A percentile compares a stretch with the other conserved stretches of the same genome.
Conservation (phyloP, 2,797 vertebrate genomes). For the Channallabes apus region DNA sequence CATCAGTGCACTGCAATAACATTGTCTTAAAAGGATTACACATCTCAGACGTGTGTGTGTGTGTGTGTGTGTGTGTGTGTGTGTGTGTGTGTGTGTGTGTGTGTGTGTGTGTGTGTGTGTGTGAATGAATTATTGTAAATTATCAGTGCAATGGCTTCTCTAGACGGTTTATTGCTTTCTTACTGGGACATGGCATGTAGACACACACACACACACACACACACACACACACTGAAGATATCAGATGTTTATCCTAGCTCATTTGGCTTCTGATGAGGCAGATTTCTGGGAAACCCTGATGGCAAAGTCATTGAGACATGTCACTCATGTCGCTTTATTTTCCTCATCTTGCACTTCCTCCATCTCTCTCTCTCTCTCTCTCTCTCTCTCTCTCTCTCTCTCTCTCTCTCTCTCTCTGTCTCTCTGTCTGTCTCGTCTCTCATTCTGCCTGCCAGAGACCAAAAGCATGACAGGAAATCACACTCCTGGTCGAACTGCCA, state of each 20-base stretch:
- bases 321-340: neutral
- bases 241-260: slow-evolving; percentile 20
- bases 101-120: slow-evolving; percentile 58
- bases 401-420: no score
- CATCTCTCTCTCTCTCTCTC: neutral
- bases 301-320: slow-evolving; percentile 22
- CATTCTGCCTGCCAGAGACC: slow-evolving; percentile 12
- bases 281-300: slow-evolving; percentile 31
- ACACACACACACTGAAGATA: neutral
- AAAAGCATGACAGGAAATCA: slow-evolving; percentile 31
- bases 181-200: slow-evolving; percentile 18
- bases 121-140: slow-evolving; percentile 37
- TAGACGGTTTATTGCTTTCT: slow-evolving; percentile 46
- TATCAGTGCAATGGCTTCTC: slow-evolving; percentile 31
- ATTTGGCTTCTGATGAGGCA: slow-evolving; percentile 40
- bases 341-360: neutral
- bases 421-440: neutral
- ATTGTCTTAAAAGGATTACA: slow-evolving; percentile 33
- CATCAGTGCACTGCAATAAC: slow-evolving; percentile 41
- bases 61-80: no score
- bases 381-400: neutral
- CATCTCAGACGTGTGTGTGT: slow-evolving; percentile 41
- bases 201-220: neutral
- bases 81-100: slow-evolving; percentile 47
- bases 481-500: slow-evolving; percentile 19